phyloP scores from a whole-genome alignment of 2,113 vertebrate species.

The Myrmecophaga tridactyla region DNA sequence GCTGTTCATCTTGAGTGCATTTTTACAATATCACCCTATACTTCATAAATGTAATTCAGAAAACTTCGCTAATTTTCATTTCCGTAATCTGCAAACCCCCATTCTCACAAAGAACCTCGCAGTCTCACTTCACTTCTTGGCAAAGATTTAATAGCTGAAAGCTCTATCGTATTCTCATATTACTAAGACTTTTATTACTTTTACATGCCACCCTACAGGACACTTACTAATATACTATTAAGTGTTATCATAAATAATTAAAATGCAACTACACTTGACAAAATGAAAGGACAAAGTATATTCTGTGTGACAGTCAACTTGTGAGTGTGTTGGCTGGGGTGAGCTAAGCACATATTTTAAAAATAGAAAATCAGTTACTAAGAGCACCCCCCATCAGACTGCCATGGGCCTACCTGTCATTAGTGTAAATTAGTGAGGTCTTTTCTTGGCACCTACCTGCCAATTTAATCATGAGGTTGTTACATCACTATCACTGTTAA shows the following conservation, averaged over 20 bases:
- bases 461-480: conserved; percentile 70
- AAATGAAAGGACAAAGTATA: conserved; percentile 71
- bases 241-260: conserved; percentile 77
- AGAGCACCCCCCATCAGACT: conserved; percentile 24
- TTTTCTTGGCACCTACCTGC: conserved; percentile 62
- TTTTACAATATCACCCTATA: conserved; percentile 51
- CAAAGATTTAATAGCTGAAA: conserved; percentile 66
- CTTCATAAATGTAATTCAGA: conserved; percentile 64
- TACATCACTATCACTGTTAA: conserved; percentile 66
- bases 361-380: conserved; percentile 75
- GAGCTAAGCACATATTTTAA: conserved; percentile 68
- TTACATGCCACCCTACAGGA: conserved; percentile 70
- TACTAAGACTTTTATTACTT: conserved; percentile 75
- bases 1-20: conserved; percentile 47
- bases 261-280: conserved; percentile 64
- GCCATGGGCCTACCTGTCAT: conserved; percentile 71
- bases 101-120: conserved; percentile 58
- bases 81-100: conserved; percentile 68
- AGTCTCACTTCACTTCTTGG: conserved; percentile 58
- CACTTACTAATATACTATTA: conserved; percentile 74
- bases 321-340: conserved; percentile 52
- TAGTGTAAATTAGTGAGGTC: conserved; percentile 70
- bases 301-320: conserved; percentile 64
- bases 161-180: conserved; percentile 46
- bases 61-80: conserved; percentile 70